Conservation (phyloP, 2,113 vertebrate genomes). For the Alaudala cheleensis region DNA sequence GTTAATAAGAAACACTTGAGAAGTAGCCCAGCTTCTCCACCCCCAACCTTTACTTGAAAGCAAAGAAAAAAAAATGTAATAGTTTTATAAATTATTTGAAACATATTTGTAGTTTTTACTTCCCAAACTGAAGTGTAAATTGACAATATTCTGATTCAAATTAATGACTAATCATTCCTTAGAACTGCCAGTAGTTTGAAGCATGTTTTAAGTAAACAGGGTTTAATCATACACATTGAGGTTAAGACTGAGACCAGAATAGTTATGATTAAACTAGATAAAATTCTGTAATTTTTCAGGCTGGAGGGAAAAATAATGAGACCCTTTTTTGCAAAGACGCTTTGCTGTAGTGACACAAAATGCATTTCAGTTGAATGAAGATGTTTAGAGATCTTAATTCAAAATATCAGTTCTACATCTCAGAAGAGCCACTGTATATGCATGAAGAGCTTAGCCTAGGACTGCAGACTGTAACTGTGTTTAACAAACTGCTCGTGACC, state of each 20-base stretch:
- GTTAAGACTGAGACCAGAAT: not conserved
- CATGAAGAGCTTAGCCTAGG: not conserved
- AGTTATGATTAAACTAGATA: not conserved
- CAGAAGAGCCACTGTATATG: not conserved
- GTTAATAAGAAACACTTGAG: not conserved
- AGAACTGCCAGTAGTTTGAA: not conserved
- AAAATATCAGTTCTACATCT: not conserved
- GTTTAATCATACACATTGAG: not conserved
- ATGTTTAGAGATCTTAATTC: not conserved
- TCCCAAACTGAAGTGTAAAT: not conserved
- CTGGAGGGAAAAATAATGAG: not conserved
- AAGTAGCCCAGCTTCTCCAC: not conserved
- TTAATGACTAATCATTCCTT: not conserved
- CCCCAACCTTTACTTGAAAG: not conserved
- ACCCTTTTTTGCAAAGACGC: not conserved
- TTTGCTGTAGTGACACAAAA: not conserved
- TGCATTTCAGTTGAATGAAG: not conserved
- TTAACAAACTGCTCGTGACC: not conserved
- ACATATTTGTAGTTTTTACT: not conserved
- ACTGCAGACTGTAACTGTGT: not conserved
- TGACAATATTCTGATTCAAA: not conserved
- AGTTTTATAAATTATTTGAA: not conserved
- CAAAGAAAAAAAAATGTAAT: not conserved
- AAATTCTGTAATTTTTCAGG: not conserved
- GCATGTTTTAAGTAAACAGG: not conserved